Base-by-base conservation (phyloP, 1,140 invertebrate species). In the Harlomillsia oculata region DNA sequence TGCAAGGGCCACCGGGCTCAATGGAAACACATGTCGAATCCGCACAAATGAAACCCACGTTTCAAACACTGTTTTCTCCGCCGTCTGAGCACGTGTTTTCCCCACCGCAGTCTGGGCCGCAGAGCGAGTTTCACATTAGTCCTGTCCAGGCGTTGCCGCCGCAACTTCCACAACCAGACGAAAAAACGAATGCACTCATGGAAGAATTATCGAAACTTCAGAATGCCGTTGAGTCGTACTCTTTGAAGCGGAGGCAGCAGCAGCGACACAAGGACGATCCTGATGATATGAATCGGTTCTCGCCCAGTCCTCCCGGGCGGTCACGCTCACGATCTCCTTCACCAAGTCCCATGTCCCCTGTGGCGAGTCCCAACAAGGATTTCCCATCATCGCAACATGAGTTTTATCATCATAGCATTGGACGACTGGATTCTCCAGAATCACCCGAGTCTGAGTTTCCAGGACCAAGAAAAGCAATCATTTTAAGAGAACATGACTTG, bases 171-270 rank as follows among this genome's bases (percentile, higher is more conserved):
- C 30, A 21, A 8, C 18, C 23, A 16, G 60, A 63, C 34, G 39
- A 56, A 8, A 61, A 65, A 29, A 53, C 56, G 2, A 59, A 44
- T 29, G 56, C 59, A 28, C 60, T 65, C 1, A 65, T 65, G 64
- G 57, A 62, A 44, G 64, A 65, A 53, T 45, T 62, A 26, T 51
- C 45, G 23, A 62, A 62, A 34, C 58, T 65, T 18, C 63, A 62
- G 28, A 53, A 56, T 18, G 57, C 57, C 1, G 57, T 62, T 8
- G 60, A 65, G 36, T 54, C 46, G 2, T 59, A 59, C 26, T 53
- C 53, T 1, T 20, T 56, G 11, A 60, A 60, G 41, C 53, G 60
- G 13, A 49, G 50, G 6, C 39, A 60, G 40, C 49, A 55, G 14
- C 55, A 62, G 28, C 46, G 46, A 21, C n/a, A 39, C n/a, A 40